Conservation (phyloP, 2,113 vertebrate species). For the Eolophus roseicapilla region DNA sequence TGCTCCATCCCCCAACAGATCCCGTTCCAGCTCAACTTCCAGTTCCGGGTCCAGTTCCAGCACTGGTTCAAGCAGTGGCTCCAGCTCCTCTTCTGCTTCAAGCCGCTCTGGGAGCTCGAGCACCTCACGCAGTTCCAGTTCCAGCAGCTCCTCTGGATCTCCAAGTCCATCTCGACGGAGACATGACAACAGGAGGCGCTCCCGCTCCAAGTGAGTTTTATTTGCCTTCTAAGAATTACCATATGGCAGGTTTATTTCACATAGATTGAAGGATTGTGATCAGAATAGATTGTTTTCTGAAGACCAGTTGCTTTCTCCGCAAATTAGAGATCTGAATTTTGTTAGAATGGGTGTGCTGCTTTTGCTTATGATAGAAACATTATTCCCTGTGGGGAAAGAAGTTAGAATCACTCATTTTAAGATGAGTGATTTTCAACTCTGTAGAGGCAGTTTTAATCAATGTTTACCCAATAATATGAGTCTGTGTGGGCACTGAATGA, state of each 20-base stretch:
- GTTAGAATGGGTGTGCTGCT: neutral
- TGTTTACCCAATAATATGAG: neutral
- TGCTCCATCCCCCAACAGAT: conserved; percentile 26
- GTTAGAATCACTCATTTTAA: neutral
- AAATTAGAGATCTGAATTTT: neutral
- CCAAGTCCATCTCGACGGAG: conserved; percentile 89
- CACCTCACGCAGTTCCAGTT: conserved; percentile 92
- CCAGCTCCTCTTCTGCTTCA: conserved; percentile 93
- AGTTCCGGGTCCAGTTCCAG: conserved; percentile 95
- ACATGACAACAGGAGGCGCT: conserved; percentile 91
- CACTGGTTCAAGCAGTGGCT: conserved; percentile 94
- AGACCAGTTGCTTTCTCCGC: neutral
- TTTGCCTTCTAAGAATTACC: neutral
- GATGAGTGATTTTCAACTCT: neutral
- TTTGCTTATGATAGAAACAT: neutral
- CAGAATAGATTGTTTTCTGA: neutral
- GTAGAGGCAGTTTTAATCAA: neutral
- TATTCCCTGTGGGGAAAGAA: neutral
- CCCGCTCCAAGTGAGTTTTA: conserved; percentile 86
- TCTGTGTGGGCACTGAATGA: neutral
- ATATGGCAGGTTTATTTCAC: neutral
- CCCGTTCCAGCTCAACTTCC: conserved; percentile 90
- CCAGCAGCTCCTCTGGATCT: conserved; percentile 93
- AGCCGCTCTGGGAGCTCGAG: conserved; percentile 94
- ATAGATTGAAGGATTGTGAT: neutral